These are phyloP conservation scores for Rhamnusium bicolor DNA, from an alignment of 2,888 invertebrate species.

Conservation along the genomic window DNA sequence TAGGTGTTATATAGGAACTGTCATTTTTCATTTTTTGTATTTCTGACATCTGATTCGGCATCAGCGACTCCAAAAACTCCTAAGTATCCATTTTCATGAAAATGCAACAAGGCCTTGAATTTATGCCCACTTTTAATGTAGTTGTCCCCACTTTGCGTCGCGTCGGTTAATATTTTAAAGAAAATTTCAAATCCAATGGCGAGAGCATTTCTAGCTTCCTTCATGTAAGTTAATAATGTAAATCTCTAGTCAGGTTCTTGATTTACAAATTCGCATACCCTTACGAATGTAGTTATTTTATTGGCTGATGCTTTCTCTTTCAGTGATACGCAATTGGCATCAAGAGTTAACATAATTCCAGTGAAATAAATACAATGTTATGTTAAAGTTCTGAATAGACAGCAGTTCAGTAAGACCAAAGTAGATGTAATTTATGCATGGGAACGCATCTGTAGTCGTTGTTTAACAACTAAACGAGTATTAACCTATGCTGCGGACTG, in stretches of 20 bases:
- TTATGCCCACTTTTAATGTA: no score
- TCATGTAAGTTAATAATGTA: background rate
- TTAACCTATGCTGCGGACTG: constrained; percentile 50
- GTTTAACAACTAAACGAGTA: constrained; percentile 58
- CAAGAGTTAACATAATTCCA: constrained; percentile 43
- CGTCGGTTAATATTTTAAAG: no score
- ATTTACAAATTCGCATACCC: constrained; percentile 5
- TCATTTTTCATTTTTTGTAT: no score
- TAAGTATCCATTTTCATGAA: no score
- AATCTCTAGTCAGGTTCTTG: background rate
- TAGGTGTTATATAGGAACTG: no score
- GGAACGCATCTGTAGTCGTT: constrained; percentile 56
- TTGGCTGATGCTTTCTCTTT: constrained; percentile 8
- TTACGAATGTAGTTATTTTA: constrained; percentile 2
- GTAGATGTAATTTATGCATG: constrained; percentile 57
- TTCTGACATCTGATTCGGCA: no score
- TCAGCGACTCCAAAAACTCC: no score
- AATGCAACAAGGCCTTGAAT: no score
- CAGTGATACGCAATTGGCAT: constrained; percentile 35
- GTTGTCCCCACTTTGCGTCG: no score
- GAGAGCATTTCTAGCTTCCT: background rate
- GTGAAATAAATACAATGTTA: constrained; percentile 50
- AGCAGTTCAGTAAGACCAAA: constrained; percentile 54
- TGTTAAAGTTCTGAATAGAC: constrained; percentile 52
- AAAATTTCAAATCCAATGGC: no score